Percentiles rank a stretch among this genome's conserved stretches.
These are phyloP conservation scores for Platanista minor DNA, from an alignment of 2,113 vertebrate genomes.

Conservation along the genomic window DNA sequence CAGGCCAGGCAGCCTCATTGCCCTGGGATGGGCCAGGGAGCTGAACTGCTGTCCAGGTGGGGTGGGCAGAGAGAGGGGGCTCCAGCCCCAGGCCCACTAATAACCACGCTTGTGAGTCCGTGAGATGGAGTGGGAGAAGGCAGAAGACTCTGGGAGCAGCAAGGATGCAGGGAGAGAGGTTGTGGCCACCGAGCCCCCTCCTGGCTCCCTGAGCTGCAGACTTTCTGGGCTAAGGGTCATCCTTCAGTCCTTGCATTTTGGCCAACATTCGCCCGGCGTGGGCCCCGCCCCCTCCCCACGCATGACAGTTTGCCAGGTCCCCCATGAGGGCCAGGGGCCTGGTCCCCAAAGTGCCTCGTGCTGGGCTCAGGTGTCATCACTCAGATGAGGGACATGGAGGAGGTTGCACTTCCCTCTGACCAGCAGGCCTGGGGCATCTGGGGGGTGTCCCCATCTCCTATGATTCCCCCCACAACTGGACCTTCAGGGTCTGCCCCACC, in stretches of 20 bases:
- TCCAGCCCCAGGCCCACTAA: neutral
- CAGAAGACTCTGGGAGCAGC: neutral
- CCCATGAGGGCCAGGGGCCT: neutral
- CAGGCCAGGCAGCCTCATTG: neutral
- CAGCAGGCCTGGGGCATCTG: neutral
- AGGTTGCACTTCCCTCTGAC: neutral
- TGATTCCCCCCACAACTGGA: neutral
- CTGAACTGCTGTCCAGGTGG: neutral
- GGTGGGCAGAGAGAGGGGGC: neutral
- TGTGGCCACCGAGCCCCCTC: neutral
- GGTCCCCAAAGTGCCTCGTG: neutral
- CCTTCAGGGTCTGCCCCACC: neutral
- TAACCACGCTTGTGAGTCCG: neutral
- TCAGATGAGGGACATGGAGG: neutral
- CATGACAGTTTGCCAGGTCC: neutral
- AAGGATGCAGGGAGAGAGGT: neutral
- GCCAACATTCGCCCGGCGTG: neutral
- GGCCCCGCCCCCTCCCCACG: neutral
- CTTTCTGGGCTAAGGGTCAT: no score
- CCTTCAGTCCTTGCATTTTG: neutral
- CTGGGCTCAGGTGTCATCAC: neutral
- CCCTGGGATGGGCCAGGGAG: neutral
- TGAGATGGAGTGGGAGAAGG: neutral
- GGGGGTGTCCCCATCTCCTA: neutral
- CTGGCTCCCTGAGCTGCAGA: neutral